These are phyloP conservation scores for Threskiornis aethiopicus DNA, from an alignment of 2,797 vertebrate genomes.

Conservation along the genomic window DNA sequence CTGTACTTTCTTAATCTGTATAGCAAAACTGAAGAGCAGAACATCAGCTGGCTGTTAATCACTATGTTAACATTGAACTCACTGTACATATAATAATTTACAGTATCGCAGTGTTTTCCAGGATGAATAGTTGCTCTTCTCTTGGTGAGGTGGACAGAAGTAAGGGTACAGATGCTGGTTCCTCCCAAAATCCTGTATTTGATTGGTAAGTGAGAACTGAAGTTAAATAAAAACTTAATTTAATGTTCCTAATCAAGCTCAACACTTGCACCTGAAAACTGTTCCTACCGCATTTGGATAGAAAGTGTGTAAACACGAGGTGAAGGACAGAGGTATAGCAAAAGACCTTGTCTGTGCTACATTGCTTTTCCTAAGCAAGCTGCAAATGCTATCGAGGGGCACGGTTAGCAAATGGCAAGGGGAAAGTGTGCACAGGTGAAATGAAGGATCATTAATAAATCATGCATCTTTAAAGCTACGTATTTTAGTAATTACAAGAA, in stretches of 20 bases:
- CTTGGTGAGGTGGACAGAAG: neutral
- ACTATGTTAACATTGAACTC: neutral
- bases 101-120: neutral
- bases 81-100: neutral
- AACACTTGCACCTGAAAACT: neutral
- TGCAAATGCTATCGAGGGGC: neutral
- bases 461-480: neutral
- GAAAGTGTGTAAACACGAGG: neutral
- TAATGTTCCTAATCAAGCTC: neutral
- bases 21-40: neutral
- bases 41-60: neutral
- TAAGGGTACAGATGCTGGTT: neutral
- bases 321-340: neutral
- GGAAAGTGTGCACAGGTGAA: fast-evolving
- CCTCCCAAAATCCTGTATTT: neutral
- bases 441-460: neutral
- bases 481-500: neutral
- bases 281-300: neutral
- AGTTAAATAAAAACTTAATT: neutral
- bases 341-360: neutral
- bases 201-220: neutral
- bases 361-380: fast-evolving
- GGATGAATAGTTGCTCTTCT: neutral
- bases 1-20: neutral
- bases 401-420: fast-evolving